Percentiles rank a stretch among this genome's conserved stretches.
Conservation (phyloP, 2,888 invertebrate species). For the Empis livida region DNA sequence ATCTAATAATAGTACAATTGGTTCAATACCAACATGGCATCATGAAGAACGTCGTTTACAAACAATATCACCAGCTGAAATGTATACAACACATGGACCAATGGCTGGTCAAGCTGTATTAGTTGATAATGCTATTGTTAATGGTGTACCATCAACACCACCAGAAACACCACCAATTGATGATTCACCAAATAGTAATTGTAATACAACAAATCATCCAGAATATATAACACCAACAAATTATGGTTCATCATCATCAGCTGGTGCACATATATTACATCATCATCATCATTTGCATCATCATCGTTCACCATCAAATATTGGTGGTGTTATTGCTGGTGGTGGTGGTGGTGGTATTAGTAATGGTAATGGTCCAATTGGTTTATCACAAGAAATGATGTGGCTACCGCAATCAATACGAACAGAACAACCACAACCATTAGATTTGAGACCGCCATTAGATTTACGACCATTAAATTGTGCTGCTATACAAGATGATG, state of each 20-base stretch:
- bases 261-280: not conserved
- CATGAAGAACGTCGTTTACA: slow-evolving; percentile 40
- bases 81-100: slow-evolving; percentile 46
- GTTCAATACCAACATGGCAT: slow-evolving; percentile 28
- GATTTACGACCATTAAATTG: slow-evolving; percentile 64
- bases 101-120: slow-evolving; percentile 40
- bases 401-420: slow-evolving; percentile 64
- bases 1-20: too few species aligned
- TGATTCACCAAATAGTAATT: slow-evolving; percentile 40
- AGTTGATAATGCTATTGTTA: slow-evolving; percentile 30
- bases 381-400: slow-evolving; percentile 57
- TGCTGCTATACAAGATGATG: slow-evolving; percentile 40
- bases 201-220: slow-evolving; percentile 38
- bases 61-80: slow-evolving; percentile 51
- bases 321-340: not conserved
- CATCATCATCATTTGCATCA: slow-evolving; percentile 17
- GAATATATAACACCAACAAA: slow-evolving; percentile 14
- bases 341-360: not conserved
- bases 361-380: slow-evolving; percentile 19
- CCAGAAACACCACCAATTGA: slow-evolving; percentile 70
- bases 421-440: slow-evolving; percentile 41
- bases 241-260: slow-evolving; percentile 12
- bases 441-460: slow-evolving; percentile 72
- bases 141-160: slow-evolving; percentile 65
- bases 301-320: slow-evolving; percentile 15